Conservation (phyloP, 35 echinoderm and acorn worm genomes). For the Ophioderma brevispina region DNA sequence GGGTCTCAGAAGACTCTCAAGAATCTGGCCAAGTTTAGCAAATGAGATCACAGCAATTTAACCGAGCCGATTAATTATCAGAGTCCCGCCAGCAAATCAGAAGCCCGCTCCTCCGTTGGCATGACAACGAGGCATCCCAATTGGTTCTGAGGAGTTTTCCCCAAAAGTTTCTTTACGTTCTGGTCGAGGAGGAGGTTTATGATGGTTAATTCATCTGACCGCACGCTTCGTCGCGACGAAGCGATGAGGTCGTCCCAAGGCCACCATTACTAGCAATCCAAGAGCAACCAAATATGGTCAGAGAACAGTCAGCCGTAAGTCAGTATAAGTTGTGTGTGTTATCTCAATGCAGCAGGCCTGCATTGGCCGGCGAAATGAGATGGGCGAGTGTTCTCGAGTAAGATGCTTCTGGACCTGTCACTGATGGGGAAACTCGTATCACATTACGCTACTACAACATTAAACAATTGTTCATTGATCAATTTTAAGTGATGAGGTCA, state of each 20-base stretch:
- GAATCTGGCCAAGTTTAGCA: conserved; percentile 60
- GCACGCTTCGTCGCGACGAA: neutral
- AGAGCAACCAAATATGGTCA: conserved; percentile 1
- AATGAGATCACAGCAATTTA: conserved; percentile 41
- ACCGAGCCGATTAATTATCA: conserved; percentile 26
- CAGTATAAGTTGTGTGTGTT: neutral
- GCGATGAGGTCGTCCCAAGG: conserved; percentile 1
- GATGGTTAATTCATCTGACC: neutral
- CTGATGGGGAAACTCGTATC: too few relatives aligned
- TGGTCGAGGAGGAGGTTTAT: neutral
- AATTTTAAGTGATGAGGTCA: too few relatives aligned
- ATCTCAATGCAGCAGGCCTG: too few relatives aligned
- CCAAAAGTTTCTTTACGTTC: neutral
- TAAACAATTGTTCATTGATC: too few relatives aligned
- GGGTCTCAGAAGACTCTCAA: neutral
- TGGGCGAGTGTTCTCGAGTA: too few relatives aligned
- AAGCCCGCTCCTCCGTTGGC: neutral
- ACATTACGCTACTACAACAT: too few relatives aligned
- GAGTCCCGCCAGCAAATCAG: neutral
- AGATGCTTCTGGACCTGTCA: too few relatives aligned
- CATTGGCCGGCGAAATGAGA: too few relatives aligned
- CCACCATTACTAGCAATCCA: conserved; percentile 3
- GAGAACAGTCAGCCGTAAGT: neutral
- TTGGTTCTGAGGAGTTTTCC: neutral
- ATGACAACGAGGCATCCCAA: conserved; percentile 20